Evolutionary conservation across 2,113 vertebrate genomes (phyloP), one percentile per base, ranked within the genome.

Genomic region (Nannospalax galili): DNA sequence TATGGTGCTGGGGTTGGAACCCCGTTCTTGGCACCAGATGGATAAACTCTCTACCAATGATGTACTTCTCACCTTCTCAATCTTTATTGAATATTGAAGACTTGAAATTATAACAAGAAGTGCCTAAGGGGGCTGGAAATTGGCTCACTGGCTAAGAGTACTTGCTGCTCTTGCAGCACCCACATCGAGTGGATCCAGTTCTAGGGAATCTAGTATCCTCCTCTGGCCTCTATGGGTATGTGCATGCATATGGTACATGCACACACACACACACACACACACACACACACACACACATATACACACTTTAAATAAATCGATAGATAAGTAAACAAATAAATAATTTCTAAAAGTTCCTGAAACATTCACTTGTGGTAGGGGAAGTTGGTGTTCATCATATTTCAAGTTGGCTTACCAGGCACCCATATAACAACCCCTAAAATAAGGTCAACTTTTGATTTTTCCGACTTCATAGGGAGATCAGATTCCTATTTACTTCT

Each of bases 81-180:
- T 80, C 42, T 96, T 84, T 16, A 64, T 52, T 73, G 37, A 90
- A 87, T 89, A 82, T 40, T 35, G 35, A 60, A 35, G 28, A 87
- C n/a, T n/a, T n/a, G n/a, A n/a, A n/a, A n/a, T n/a, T n/a, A n/a
- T n/a, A n/a, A n/a, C n/a, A n/a, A n/a, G n/a, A n/a, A n/a, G n/a
- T n/a, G n/a, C n/a, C n/a, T n/a, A n/a, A n/a, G n/a, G n/a, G n/a
- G n/a, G n/a, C n/a, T n/a, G n/a, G n/a, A n/a, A n/a, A n/a, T n/a
- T n/a, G n/a, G n/a, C n/a, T n/a, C n/a, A n/a, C n/a, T n/a, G n/a
- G n/a, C n/a, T n/a, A n/a, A n/a, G n/a, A n/a, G n/a, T n/a, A n/a
- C n/a, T n/a, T n/a, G n/a, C n/a, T n/a, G n/a, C n/a, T n/a, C n/a
- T n/a, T n/a, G n/a, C n/a, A n/a, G n/a, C n/a, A n/a, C n/a, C n/a